Conservation (phyloP, 2,113 vertebrate species). For the Megaceryle torquata region DNA sequence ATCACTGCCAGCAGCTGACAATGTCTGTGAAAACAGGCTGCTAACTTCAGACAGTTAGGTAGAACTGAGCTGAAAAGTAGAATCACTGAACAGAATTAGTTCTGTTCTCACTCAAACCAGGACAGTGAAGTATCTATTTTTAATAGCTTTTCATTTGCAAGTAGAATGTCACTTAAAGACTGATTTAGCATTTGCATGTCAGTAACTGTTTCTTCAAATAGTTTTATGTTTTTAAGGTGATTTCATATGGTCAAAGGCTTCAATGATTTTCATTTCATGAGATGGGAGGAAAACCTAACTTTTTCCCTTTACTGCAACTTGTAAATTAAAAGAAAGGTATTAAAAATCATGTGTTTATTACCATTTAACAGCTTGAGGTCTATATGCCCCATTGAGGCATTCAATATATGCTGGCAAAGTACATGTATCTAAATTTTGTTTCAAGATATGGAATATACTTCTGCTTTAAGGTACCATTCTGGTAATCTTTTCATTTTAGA, state of each 20-base stretch:
- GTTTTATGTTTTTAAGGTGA: background rate
- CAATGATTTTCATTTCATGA: background rate
- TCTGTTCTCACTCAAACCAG: too few species aligned
- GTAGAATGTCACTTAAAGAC: slow-evolving; percentile 5
- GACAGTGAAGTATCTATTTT: slow-evolving; percentile 6
- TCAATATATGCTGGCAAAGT: background rate
- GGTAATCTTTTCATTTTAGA: background rate
- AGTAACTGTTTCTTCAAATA: slow-evolving; percentile 7
- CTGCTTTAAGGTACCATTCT: background rate
- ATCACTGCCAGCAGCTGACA: too few species aligned
- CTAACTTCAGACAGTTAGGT: too few species aligned
- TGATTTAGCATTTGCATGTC: background rate
- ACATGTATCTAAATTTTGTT: background rate
- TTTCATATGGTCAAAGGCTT: background rate
- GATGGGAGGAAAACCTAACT: rapidly evolving
- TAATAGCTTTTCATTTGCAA: slow-evolving; percentile 11
- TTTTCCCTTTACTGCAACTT: background rate
- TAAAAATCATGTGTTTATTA: background rate
- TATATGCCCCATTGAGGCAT: rapidly evolving
- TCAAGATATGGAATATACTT: background rate
- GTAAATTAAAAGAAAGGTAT: background rate
- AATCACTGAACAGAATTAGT: too few species aligned
- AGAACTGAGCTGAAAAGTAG: too few species aligned
- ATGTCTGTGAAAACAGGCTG: too few species aligned
- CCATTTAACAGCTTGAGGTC: background rate